A percentile compares a stretch with the other conserved stretches of the same genome.
Conservation (phyloP, 2,888 invertebrate species). For the Cephus pygmeus region DNA sequence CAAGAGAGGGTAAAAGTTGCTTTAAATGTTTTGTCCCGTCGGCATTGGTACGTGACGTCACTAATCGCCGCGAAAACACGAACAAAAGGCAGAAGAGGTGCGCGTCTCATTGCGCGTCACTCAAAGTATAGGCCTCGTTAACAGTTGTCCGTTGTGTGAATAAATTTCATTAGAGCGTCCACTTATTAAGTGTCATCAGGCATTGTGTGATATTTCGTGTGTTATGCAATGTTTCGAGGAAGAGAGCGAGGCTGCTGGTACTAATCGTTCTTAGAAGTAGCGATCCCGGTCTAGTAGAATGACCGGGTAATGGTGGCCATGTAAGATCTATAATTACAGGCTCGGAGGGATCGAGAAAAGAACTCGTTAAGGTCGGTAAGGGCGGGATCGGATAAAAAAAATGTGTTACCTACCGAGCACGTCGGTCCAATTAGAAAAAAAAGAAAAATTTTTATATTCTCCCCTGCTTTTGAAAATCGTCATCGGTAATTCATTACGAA, state of each 20-base stretch:
- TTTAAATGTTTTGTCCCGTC: not conserved
- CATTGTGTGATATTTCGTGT: conserved; percentile 9
- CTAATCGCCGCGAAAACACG: conserved; percentile 5
- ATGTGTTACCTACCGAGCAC: not conserved
- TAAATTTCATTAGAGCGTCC: conserved; percentile 15
- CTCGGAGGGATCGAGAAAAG: conserved; percentile 1
- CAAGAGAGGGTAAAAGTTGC: not conserved
- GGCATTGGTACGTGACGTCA: conserved; percentile 1
- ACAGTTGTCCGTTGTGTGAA: conserved; percentile 12
- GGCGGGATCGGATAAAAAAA: not conserved
- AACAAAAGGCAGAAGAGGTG: conserved; percentile 1
- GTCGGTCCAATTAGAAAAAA: not conserved
- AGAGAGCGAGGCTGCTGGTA: conserved; percentile 1
- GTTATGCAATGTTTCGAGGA: conserved; percentile 15
- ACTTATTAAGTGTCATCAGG: conserved; percentile 20
- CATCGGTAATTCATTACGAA: not conserved
- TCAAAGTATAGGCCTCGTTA: conserved; percentile 6
- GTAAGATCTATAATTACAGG: conserved; percentile 4
- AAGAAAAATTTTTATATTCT: not conserved
- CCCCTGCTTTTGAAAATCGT: not conserved
- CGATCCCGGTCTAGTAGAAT: not conserved
- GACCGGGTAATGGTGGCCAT: not conserved
- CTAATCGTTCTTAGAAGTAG: conserved; percentile 3
- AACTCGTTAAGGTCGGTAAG: conserved; percentile 1
- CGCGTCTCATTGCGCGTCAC: not conserved